Evolutionary conservation across 2,113 vertebrate species (phyloP).

Genomic region (Periophthalmus modestus): DNA sequence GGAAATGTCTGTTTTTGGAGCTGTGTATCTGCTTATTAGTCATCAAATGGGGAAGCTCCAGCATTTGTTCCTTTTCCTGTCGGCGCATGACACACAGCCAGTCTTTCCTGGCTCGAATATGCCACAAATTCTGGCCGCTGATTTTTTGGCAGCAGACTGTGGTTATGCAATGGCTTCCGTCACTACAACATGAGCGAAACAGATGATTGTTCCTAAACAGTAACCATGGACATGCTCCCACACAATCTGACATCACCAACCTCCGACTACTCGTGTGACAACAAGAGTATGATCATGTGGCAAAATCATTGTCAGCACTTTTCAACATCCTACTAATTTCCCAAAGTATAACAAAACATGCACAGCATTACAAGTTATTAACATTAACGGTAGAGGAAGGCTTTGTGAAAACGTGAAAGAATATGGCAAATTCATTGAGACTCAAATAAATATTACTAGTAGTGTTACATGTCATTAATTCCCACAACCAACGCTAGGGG

Average conservation of each 20-base stretch:
- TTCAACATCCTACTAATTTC: background rate
- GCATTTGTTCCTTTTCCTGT: slow-evolving; percentile 62
- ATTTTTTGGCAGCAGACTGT: slow-evolving; percentile 57
- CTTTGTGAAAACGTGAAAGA: background rate
- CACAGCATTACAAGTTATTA: background rate
- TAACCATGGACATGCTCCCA: slow-evolving; percentile 56
- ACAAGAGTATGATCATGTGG: background rate
- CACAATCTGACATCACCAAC: slow-evolving; percentile 19
- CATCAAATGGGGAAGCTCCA: slow-evolving; percentile 68
- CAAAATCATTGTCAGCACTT: background rate
- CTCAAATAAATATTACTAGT: background rate
- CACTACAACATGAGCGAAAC: slow-evolving; percentile 60
- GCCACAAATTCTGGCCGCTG: slow-evolving; percentile 47
- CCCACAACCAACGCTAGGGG: slow-evolving; percentile 57
- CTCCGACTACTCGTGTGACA: background rate
- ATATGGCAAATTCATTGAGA: background rate
- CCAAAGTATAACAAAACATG: background rate
- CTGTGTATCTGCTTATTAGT: slow-evolving; percentile 58
- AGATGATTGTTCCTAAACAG: slow-evolving; percentile 65
- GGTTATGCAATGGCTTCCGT: slow-evolving; percentile 70
- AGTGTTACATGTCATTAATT: background rate
- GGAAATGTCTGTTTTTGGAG: slow-evolving; percentile 59
- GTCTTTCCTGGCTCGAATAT: slow-evolving; percentile 52
- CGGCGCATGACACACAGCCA: slow-evolving; percentile 58
- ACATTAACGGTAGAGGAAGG: background rate